Base-by-base conservation (phyloP, 2,888 invertebrate species). In the Xestia c-nigrum region DNA sequence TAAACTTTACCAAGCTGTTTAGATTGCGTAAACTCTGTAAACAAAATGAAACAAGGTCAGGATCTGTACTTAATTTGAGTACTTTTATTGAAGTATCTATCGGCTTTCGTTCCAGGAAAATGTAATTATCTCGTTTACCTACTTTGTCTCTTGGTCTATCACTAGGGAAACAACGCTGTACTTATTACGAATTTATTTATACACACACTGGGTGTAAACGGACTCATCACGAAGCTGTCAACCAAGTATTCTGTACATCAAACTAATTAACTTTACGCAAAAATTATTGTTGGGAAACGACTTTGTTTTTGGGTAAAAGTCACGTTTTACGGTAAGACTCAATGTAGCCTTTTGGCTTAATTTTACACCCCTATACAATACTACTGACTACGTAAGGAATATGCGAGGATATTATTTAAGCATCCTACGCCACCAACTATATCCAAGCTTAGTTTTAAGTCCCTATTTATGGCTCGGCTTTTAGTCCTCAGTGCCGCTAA, bases 1-100 rank as follows among this genome's bases (percentile, higher is more conserved):
- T 75, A 87, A 88, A 82, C 84, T 83, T 79, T 74, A 75, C 67
- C 74, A 81, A 88, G 84, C 83, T 77, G 77, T 81, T 81, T 80
- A 78, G 77, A 84, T 88, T 85, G 77, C 79, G 84, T 70, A 77
- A 84, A 81, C 43, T 80, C 57, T 72, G 67, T 80, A 80, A 80
- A 85, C 80, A 71, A 71, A 82, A 83, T 19, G 72, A 67, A 80
- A 81, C 72, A 74, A 83, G 85, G 81, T 88, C 74, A 78, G 72
- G 47, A 38, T 57, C n/a, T 71, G 24, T 74, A 78, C 70, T 66
- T 69, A 52, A 5, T 74, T 72, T 63, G 64, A 66, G 61, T 72
- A 59, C 31, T 76, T 83, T 73, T 74, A 76, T 74, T 82, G 59
- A 69, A 64, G 73, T 75, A 74, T 67, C 64, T 69, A 69, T 66